Evolutionary conservation across 2,888 invertebrate genomes (phyloP).

Genomic region (Rhogogaster chlorosoma): DNA sequence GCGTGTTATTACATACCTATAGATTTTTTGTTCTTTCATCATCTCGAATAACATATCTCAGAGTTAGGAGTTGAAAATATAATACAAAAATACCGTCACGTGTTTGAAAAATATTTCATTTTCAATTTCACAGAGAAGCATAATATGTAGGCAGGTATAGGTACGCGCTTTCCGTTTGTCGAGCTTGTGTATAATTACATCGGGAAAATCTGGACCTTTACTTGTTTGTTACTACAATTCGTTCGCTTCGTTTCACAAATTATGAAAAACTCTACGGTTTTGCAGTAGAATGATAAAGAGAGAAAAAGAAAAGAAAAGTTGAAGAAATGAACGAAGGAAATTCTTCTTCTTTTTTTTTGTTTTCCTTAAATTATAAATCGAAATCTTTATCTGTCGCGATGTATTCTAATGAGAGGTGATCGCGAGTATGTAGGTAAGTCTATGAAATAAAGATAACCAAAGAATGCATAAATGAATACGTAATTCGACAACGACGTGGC

Average conservation of each 20-base stretch:
- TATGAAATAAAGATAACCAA: neutral
- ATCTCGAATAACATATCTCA: too few relatives aligned
- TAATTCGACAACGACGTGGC: constrained; percentile 1
- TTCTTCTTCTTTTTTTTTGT: neutral
- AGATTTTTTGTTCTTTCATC: too few relatives aligned
- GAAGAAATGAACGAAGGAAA: neutral
- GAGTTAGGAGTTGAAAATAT: too few relatives aligned
- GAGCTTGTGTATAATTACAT: constrained; percentile 18
- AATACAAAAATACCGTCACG: too few relatives aligned
- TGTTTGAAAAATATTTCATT: neutral
- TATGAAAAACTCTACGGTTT: neutral
- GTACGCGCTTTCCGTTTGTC: neutral
- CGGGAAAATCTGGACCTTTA: neutral
- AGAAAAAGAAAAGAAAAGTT: neutral
- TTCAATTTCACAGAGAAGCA: constrained; percentile 26
- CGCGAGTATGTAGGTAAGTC: neutral
- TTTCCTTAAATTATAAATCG: neutral
- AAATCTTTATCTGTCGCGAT: neutral
- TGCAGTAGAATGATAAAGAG: neutral
- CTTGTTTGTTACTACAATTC: neutral
- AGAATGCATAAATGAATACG: constrained; percentile 29
- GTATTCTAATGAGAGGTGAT: neutral
- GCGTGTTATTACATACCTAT: too few relatives aligned
- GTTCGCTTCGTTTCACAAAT: neutral
- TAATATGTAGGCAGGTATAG: too few relatives aligned